Conservation (phyloP, 2,113 vertebrate genomes). For the Pan paniscus region DNA sequence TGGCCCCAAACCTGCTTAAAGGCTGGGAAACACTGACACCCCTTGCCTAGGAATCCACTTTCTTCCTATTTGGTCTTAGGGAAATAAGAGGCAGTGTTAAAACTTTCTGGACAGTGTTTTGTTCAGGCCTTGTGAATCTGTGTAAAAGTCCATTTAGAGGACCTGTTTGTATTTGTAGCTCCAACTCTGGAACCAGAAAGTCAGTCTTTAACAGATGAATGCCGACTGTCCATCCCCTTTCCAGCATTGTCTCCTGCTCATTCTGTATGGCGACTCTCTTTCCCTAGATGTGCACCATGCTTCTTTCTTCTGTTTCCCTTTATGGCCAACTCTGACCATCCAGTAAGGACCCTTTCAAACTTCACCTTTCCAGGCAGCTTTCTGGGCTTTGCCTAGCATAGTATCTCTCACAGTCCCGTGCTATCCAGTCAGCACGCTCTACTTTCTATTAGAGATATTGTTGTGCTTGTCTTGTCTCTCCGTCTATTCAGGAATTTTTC, state of each 20-base stretch:
- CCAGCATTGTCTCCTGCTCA: not conserved
- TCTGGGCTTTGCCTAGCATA: not conserved
- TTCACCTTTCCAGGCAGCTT: not conserved
- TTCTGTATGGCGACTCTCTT: not conserved
- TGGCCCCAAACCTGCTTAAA: not conserved
- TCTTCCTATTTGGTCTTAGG: not conserved
- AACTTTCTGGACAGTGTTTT: not conserved
- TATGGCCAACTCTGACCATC: not conserved
- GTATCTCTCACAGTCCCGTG: not conserved
- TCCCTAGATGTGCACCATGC: accelerated
- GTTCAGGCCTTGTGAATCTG: not conserved
- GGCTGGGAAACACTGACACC: not conserved
- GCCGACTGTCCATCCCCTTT: not conserved
- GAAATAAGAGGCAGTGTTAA: not conserved
- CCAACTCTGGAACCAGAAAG: not conserved
- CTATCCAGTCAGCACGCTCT: not conserved
- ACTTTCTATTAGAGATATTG: not conserved
- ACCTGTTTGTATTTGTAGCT: not conserved
- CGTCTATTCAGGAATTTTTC: not conserved
- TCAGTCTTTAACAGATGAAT: not conserved
- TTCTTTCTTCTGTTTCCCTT: not conserved
- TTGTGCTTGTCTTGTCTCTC: not conserved
- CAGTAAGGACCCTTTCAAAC: not conserved
- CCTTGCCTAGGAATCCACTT: not conserved
- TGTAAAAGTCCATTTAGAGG: not conserved